Evolutionary conservation across 2,888 invertebrate genomes (phyloP), one percentile per base, ranked within the genome.

Genomic region (Eilema caniola): DNA sequence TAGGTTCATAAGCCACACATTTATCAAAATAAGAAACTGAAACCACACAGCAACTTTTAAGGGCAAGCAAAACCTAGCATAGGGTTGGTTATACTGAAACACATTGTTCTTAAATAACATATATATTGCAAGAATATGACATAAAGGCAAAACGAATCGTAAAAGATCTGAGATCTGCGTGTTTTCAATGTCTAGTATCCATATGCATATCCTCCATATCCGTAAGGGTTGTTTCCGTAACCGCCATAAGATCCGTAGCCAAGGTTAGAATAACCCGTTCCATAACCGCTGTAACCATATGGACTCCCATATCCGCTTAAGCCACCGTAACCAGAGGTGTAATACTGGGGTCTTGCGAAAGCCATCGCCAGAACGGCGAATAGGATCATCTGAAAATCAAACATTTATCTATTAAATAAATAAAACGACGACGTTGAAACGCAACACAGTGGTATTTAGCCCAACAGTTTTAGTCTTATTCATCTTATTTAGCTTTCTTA

Each of bases 351-450:
- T 83, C 92, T 90, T 74, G 96, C 93, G 85, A 95, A 80, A 73
- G 95, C 89, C 78, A 96, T 24, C 67, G 96, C 93, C 86, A 95
- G 70, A 41, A 95, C 81, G 70, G 93, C 92, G 77, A 95, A 90
- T 66, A 96, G 81, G 71, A 95, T 85, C 63, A 96, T 82, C 96
- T 96, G 87, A 3, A 91, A 92, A 72, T 68, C 65, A n/a, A 59
- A 72, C 33, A 25, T 23, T 14, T 23, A 24, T 62, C 0, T 14
- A 41, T n/a, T 61, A 11, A n/a, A 16, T 33, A n/a, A 12, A 25
- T 20, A 14, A 59, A 41, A 41, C 41, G 47, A 47, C 47, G n/a
- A 28, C 28, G 2, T 28, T 28, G n/a, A n/a, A n/a, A n/a, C 1
- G 0, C 47, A 20, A 20, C 47, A 20, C 47, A 7, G 8, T 10